Evolutionary conservation across 2,797 vertebrate species (phyloP), one percentile per base, ranked within the genome.

Genomic region (Lophius americanus): DNA sequence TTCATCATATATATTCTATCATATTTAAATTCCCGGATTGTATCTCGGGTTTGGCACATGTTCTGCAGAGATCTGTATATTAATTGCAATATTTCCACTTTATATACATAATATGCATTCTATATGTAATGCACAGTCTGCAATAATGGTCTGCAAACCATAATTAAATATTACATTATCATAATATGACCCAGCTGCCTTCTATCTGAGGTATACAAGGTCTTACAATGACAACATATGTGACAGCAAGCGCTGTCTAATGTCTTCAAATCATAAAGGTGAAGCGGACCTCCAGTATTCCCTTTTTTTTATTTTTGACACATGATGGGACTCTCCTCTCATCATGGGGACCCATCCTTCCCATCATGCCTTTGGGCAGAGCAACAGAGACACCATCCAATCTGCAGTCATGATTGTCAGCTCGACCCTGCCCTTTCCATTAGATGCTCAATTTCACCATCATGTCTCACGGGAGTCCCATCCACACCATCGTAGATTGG

Each of bases 391-490:
- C 83, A 72, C 70, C 70, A 80, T 88, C 88, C 91, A 90, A 90
- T 92, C 89, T 89, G 46, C 73, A 88, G 83, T 90, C 92, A 88
- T 92, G 90, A 92, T 92, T 91, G 89, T 93, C 90, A 91, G 91
- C 84, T 88, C 60, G 70, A 79, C 63, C 68, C 82, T 89, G 91
- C 91, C 91, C 91, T 94, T 93, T 93, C 92, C 93, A 93, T 93
- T 94, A 94, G 91, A 89, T 81, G 89, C 91, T 93, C 93, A 83
- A 94, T 94, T 94, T 93, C 92, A 90, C 85, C 88, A 68, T 53
- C 2, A 42, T 37, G 82, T 90, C 93, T 83, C 92, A 51, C 2
- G 90, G 92, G 94, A 91, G 74, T 69, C 77, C 76, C 86, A 76
- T 72, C 75, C 81, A 82, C 84, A 78, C 82, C 85, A 81, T 84